phyloP scores from a whole-genome alignment of 2,797 vertebrate genomes.

The Orestias chungarensis region DNA sequence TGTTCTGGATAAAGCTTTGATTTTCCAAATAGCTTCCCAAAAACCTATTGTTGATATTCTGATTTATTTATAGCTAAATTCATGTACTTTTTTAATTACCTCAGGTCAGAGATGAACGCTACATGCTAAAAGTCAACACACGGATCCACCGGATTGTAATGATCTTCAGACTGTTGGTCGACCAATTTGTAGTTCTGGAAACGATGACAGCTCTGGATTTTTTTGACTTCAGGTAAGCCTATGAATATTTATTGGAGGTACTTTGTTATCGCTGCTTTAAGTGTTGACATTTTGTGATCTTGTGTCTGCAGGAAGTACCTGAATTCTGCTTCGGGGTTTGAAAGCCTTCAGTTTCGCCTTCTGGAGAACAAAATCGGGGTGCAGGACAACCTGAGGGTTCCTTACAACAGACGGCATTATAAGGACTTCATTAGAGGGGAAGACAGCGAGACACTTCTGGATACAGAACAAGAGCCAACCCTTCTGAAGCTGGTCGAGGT shows the following conservation, averaged over 20 bases:
- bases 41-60: not conserved
- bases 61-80: not conserved
- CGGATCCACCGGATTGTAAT: conserved; percentile 90
- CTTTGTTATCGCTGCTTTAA: conserved; percentile 3
- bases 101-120: conserved; percentile 92
- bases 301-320: conserved; percentile 85
- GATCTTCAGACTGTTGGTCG: conserved; percentile 89
- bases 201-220: conserved; percentile 98
- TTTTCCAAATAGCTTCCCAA: too few species aligned
- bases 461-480: conserved; percentile 86
- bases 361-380: conserved; percentile 96
- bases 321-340: conserved; percentile 92
- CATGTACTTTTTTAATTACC: not conserved
- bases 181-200: conserved; percentile 93
- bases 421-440: conserved; percentile 90
- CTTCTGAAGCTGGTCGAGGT: conserved; percentile 94
- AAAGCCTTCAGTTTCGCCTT: conserved; percentile 96
- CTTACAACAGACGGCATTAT: conserved; percentile 93
- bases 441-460: conserved; percentile 84
- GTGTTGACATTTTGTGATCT: conserved; percentile 1
- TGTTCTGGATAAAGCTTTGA: too few species aligned
- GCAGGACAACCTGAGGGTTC: conserved; percentile 89
- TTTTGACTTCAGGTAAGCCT: conserved; percentile 91
- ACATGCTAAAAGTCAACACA: conserved; percentile 95
- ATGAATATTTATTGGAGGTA: conserved; percentile 16